Conservation (phyloP, 35 echinoderm and acorn worm species). For the Strongylocentrotus purpuratus region DNA sequence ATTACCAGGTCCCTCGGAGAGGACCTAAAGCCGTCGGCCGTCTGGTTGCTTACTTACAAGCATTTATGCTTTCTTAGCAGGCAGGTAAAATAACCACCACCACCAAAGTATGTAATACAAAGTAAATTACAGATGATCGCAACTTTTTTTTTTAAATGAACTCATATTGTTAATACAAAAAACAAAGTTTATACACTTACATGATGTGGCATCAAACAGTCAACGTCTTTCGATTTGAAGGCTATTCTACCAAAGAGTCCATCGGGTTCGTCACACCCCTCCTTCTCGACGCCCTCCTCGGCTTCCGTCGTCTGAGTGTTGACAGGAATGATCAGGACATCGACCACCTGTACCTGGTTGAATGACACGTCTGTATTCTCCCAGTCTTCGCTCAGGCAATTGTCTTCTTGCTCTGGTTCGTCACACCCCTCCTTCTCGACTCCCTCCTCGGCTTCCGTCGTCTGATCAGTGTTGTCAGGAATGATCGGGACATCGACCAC, state of each 20-base stretch:
- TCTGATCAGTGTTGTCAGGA: neutral
- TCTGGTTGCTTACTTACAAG: too few species aligned
- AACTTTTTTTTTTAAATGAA: too few species aligned
- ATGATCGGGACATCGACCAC: neutral
- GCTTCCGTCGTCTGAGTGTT: neutral
- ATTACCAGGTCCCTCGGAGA: too few species aligned
- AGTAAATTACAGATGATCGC: too few species aligned
- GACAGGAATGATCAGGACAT: neutral
- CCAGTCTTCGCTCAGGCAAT: neutral
- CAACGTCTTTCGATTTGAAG: neutral
- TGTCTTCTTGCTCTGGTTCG: neutral
- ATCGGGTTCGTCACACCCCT: neutral
- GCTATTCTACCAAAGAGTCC: neutral
- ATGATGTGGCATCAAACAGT: neutral
- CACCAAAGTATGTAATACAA: too few species aligned
- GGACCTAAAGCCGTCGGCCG: too few species aligned
- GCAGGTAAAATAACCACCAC: too few species aligned
- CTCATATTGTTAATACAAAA: too few species aligned
- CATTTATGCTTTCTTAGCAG: too few species aligned
- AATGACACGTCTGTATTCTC: neutral
- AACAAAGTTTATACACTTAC: neutral
- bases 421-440: neutral
- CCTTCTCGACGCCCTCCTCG: neutral
- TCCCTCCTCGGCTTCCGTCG: neutral
- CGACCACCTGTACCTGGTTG: neutral